Conservation (phyloP, 2,797 vertebrate species). For the Parauchenoglanis ngamensis region DNA sequence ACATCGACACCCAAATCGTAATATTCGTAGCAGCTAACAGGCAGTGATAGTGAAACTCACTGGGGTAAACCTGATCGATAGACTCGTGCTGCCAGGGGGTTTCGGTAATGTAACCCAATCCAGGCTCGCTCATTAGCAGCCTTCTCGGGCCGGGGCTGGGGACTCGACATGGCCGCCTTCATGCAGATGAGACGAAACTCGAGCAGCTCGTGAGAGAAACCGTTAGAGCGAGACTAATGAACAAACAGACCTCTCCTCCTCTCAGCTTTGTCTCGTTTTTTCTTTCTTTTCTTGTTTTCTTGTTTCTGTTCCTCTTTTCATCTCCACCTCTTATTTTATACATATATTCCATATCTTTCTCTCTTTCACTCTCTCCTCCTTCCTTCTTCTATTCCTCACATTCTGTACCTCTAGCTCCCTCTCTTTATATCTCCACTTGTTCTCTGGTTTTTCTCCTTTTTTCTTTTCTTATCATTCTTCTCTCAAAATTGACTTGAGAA, state of each 20-base stretch:
- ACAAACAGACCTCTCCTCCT: slow-evolving; percentile 38
- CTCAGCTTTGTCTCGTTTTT: background rate
- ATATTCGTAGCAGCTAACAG: slow-evolving; percentile 54
- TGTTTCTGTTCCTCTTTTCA: background rate
- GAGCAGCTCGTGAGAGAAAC: slow-evolving; percentile 65
- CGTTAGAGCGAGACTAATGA: slow-evolving; percentile 64
- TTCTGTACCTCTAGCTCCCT: slow-evolving; percentile 1
- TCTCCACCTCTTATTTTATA: background rate
- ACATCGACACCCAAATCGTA: slow-evolving; percentile 66
- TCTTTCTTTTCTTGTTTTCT: background rate
- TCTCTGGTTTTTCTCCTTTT: background rate
- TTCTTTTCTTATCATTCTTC: background rate
- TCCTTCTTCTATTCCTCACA: background rate
- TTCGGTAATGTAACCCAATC: slow-evolving; percentile 72
- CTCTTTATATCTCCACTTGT: background rate
- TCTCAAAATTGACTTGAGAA: background rate
- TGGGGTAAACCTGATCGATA: slow-evolving; percentile 75
- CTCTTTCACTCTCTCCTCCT: background rate
- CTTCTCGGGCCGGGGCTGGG: slow-evolving; percentile 59
- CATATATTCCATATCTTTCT: background rate
- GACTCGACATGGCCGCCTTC: slow-evolving; percentile 71
- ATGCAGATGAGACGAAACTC: slow-evolving; percentile 80
- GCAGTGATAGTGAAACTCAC: slow-evolving; percentile 64
- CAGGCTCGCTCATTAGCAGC: slow-evolving; percentile 74
- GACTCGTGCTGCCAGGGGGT: slow-evolving; percentile 60